Evolutionary conservation across 2,888 invertebrate species (phyloP).

Genomic region (Polymixis flavicincta): DNA sequence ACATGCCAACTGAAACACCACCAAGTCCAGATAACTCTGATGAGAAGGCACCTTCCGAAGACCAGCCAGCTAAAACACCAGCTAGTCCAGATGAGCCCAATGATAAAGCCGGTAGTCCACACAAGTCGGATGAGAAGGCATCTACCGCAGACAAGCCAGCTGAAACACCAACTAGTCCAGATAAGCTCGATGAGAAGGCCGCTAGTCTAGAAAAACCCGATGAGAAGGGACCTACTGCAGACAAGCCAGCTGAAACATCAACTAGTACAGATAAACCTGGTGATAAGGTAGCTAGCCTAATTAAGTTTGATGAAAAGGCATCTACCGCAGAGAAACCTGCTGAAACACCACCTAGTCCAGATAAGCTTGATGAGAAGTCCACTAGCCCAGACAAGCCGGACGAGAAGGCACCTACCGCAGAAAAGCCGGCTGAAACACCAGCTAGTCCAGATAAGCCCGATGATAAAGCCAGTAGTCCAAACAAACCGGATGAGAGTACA

Average conservation of each 20-base stretch:
- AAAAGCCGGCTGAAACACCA: not conserved
- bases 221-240: not conserved
- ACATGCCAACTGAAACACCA: not conserved
- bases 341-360: slow-evolving; percentile 7
- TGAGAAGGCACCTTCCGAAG: not conserved
- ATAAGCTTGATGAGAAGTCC: slow-evolving; percentile 27
- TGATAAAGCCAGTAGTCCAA: not conserved
- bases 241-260: not conserved
- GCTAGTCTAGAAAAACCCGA: not conserved
- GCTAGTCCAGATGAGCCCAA: not conserved
- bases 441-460: slow-evolving; percentile 29
- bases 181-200: not conserved
- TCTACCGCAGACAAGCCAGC: not conserved
- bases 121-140: not conserved
- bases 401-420: not conserved
- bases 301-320: not conserved
- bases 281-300: too few species aligned
- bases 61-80: not conserved
- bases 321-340: not conserved
- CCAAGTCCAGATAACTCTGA: not conserved
- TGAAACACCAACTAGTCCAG: slow-evolving; percentile 8
- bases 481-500: slow-evolving; percentile 4
- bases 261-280: too few species aligned
- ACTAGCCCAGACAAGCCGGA: slow-evolving; percentile 33
- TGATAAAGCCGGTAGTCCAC: not conserved